Percentiles rank a stretch among this genome's conserved stretches.
Conservation (phyloP, 2,888 invertebrate genomes). For the Mongoloraphidia duomilia region DNA sequence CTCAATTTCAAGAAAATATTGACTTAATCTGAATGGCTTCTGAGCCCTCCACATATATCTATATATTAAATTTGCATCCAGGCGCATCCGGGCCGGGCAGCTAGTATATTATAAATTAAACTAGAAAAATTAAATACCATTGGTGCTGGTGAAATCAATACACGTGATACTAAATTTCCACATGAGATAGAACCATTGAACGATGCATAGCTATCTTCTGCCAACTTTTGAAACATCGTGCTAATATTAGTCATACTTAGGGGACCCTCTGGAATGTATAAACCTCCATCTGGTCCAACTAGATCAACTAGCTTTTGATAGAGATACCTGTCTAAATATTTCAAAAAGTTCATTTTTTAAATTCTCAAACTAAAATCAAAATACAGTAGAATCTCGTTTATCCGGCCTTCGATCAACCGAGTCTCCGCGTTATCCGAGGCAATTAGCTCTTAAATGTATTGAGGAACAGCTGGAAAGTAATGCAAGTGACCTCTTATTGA, state of each 20-base stretch:
- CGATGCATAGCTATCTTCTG: slow-evolving; percentile 57
- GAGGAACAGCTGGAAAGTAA: too few species aligned
- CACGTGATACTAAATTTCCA: slow-evolving; percentile 56
- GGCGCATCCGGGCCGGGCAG: too few species aligned
- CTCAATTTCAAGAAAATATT: too few species aligned
- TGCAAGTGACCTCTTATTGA: too few species aligned
- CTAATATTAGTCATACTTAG: slow-evolving; percentile 29
- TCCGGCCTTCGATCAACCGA: too few species aligned
- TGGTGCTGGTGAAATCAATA: slow-evolving; percentile 62
- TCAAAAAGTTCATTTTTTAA: background rate
- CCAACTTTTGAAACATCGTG: slow-evolving; percentile 47
- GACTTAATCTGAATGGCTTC: too few species aligned
- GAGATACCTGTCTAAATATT: slow-evolving; percentile 42
- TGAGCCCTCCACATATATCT: too few species aligned
- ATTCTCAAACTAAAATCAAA: slow-evolving; percentile 1
- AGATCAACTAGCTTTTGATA: slow-evolving; percentile 71
- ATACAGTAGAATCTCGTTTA: too few species aligned
- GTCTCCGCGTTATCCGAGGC: too few species aligned
- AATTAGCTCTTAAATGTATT: too few species aligned
- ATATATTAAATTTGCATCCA: too few species aligned
- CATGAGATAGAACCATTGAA: slow-evolving; percentile 59
- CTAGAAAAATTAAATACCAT: slow-evolving; percentile 30
- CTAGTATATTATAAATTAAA: too few species aligned
- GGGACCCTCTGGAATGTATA: slow-evolving; percentile 40
- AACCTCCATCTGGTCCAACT: slow-evolving; percentile 49